phyloP scores from a whole-genome alignment of 1,140 invertebrate species.

The Drosophila novamexicana region DNA sequence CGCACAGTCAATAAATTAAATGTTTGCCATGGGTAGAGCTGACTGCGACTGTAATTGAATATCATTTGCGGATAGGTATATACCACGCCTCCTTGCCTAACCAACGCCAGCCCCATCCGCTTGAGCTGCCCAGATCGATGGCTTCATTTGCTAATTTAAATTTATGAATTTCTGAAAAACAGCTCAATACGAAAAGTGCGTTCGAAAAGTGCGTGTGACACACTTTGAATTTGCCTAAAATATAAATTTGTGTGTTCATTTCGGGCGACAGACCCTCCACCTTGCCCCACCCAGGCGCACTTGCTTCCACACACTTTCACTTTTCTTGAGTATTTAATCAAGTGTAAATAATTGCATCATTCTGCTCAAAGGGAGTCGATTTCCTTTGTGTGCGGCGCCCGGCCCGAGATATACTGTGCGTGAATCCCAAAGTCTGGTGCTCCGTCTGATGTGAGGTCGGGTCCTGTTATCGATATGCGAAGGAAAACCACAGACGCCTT shows the following conservation, averaged over 20 bases:
- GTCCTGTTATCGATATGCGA: slow-evolving; percentile 59
- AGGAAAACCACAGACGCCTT: slow-evolving; percentile 40
- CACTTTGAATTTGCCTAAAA: slow-evolving; percentile 21
- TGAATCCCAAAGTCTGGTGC: background rate
- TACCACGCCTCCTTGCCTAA: background rate
- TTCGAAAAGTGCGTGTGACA: background rate
- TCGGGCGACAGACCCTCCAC: background rate
- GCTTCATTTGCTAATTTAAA: slow-evolving; percentile 79
- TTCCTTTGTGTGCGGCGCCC: slow-evolving; percentile 65
- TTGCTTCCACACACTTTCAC: slow-evolving; percentile 80
- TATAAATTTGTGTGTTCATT: slow-evolving; percentile 7
- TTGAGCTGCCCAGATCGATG: slow-evolving; percentile 34
- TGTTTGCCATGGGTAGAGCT: slow-evolving; percentile 31
- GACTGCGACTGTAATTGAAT: slow-evolving; percentile 40
- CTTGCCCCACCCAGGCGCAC: slow-evolving; percentile 16
- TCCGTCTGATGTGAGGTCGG: background rate
- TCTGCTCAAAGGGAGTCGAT: slow-evolving; percentile 78
- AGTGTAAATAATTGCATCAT: slow-evolving; percentile 82
- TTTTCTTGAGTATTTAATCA: slow-evolving; percentile 83
- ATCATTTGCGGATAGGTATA: slow-evolving; percentile 33
- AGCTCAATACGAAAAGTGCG: slow-evolving; percentile 60
- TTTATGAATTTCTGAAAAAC: slow-evolving; percentile 78
- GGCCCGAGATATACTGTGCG: slow-evolving; percentile 51
- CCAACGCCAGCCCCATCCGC: background rate
- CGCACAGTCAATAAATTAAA: slow-evolving; percentile 52